Conservation (phyloP, 2,113 vertebrate species). For the Brienomyrus brachyistius region DNA sequence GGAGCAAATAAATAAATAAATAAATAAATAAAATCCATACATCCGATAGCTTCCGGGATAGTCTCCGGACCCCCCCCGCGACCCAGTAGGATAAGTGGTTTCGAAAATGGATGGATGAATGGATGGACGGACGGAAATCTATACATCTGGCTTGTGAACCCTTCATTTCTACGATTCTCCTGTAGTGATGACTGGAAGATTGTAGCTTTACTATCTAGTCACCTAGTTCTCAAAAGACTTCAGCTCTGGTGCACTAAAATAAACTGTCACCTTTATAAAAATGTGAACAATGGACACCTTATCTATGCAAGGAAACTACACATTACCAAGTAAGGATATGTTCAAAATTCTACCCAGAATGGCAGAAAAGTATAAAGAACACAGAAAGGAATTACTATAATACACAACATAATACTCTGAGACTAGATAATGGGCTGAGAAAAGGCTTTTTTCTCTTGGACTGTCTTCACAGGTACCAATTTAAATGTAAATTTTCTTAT, state of each 20-base stretch:
- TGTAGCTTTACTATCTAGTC: background rate
- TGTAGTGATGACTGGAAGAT: background rate
- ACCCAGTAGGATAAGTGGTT: too few relatives aligned
- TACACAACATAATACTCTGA: slow-evolving; percentile 20
- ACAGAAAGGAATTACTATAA: slow-evolving; percentile 20
- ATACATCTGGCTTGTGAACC: background rate
- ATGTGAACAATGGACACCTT: slow-evolving; percentile 21
- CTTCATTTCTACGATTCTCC: background rate
- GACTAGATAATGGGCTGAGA: slow-evolving; percentile 24
- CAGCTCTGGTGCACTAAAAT: background rate
- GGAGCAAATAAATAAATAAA: background rate
- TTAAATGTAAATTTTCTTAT: slow-evolving; percentile 32
- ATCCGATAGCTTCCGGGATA: too few relatives aligned
- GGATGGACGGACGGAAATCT: background rate
- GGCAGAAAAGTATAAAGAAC: slow-evolving; percentile 14
- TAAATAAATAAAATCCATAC: background rate
- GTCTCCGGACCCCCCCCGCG: too few relatives aligned
- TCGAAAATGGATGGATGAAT: too few relatives aligned
- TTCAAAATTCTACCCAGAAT: slow-evolving; percentile 16
- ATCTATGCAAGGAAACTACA: slow-evolving; percentile 6
- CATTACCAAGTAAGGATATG: slow-evolving; percentile 4
- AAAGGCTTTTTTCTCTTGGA: slow-evolving; percentile 19
- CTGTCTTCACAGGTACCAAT: slow-evolving; percentile 24
- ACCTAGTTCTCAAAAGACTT: background rate
- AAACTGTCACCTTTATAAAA: slow-evolving; percentile 10